Evolutionary conservation across 2,888 invertebrate genomes (phyloP), one percentile per base, ranked within the genome.

Genomic region (Liodrosophila aerea): DNA sequence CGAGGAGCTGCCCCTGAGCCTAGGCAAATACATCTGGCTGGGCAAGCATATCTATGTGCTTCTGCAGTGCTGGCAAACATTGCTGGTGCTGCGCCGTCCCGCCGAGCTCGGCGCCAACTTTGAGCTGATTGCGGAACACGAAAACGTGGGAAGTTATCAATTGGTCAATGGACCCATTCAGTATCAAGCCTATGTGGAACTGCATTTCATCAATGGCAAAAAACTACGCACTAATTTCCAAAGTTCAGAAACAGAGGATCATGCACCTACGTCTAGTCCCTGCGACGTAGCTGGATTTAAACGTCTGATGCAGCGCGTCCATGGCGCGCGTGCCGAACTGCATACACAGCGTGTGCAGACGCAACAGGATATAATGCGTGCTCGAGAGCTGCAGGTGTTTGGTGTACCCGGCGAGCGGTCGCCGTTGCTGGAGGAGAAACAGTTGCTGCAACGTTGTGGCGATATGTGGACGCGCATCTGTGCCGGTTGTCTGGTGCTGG

Each of bases 1-100:
- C 7, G 68, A 69, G 16, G 83, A 76, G 1, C 30, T 71, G 33
- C 76, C 70, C 2, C 54, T 88, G 5, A 60, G 44, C 7, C 37
- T 89, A 7, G 89, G 89, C 11, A 89, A 89, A 57, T 89, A 75
- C 46, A 64, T 87, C 11, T 87, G 86, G 68, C 71, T 78, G 53
- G 72, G 74, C 27, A 45, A 69, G 30, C 76, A 76, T 13, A 41
- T 87, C 0, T 89, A 86, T 43, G 47, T 89, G 9, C 47, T 89
- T 1, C 47, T 89, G 0, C 76, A 76, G 9, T 88, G 88, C 64
- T 89, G 88, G 87, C 59, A 85, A n/a, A 73, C 63, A 12, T 53
- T 89, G 30, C 15, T 88, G 0, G 74, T 89, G 2, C 58, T 89
- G 4, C 67, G 43, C 4, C 70, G 75, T 0, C 73, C 76, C 7